These are phyloP conservation scores for Cryptotermes secundus DNA, from an alignment of 1,140 invertebrate species.

Conservation along the genomic window DNA sequence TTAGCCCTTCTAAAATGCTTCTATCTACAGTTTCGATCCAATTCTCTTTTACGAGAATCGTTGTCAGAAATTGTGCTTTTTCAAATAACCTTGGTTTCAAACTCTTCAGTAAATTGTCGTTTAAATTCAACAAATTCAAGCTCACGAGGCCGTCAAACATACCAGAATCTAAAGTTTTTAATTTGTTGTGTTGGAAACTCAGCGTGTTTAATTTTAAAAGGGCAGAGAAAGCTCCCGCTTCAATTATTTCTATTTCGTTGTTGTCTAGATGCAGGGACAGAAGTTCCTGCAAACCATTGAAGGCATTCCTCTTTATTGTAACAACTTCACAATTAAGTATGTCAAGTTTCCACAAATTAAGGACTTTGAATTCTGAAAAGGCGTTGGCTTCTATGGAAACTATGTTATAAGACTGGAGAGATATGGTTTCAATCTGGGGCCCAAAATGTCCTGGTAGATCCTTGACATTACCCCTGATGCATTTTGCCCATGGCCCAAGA, in stretches of 20 bases:
- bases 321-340: background rate
- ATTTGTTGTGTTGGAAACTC: background rate
- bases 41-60: background rate
- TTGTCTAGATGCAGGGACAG: background rate
- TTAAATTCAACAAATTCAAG: background rate
- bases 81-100: background rate
- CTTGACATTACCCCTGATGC: background rate
- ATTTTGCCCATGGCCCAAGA: background rate
- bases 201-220: background rate
- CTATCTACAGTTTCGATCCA: background rate
- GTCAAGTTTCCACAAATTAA: background rate
- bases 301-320: background rate
- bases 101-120: background rate
- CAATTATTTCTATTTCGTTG: background rate
- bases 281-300: background rate
- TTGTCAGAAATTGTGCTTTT: background rate
- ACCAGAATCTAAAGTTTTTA: background rate
- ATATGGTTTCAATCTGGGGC: background rate
- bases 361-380: background rate
- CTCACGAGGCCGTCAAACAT: background rate
- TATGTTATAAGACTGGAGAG: background rate
- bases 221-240: background rate
- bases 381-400: background rate
- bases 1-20: background rate
- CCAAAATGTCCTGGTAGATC: background rate